Conservation (phyloP, 2,888 invertebrate species). For the Apoda limacodes region DNA sequence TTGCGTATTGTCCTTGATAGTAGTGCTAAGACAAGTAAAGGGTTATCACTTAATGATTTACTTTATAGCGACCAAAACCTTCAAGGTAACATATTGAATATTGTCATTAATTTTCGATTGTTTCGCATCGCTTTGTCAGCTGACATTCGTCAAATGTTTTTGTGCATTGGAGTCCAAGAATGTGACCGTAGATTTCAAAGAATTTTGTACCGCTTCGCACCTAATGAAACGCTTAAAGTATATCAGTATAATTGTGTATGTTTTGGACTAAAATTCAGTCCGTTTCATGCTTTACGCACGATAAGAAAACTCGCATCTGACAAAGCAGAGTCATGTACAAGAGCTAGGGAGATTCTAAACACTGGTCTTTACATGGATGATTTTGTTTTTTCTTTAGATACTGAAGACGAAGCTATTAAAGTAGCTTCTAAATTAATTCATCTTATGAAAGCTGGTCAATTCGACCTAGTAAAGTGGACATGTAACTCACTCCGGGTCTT, state of each 20-base stretch:
- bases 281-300: constrained; percentile 11
- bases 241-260: constrained; percentile 4
- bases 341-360: constrained; percentile 1
- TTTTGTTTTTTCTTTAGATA: constrained; percentile 4
- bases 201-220: constrained; percentile 4
- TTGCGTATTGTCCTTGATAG: too few relatives aligned
- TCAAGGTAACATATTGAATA: constrained; percentile 5
- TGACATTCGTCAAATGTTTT: constrained; percentile 8
- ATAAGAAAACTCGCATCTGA: constrained; percentile 11
- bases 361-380: constrained; percentile 15
- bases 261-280: constrained; percentile 4
- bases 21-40: constrained; percentile 3
- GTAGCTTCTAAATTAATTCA: constrained; percentile 6
- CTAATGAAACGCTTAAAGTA: not conserved
- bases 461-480: constrained; percentile 14
- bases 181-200: constrained; percentile 9
- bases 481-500: constrained; percentile 3
- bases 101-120: constrained; percentile 5
- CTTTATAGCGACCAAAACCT: constrained; percentile 1
- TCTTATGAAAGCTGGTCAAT: constrained; percentile 12
- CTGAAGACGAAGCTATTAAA: not conserved
- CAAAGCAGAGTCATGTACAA: constrained; percentile 7
- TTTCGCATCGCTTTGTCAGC: constrained; percentile 5
- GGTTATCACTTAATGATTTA: constrained; percentile 1
- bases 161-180: constrained; percentile 3